These are phyloP conservation scores for Diarsia mendica DNA, from an alignment of 2,888 invertebrate species.

Conservation along the genomic window DNA sequence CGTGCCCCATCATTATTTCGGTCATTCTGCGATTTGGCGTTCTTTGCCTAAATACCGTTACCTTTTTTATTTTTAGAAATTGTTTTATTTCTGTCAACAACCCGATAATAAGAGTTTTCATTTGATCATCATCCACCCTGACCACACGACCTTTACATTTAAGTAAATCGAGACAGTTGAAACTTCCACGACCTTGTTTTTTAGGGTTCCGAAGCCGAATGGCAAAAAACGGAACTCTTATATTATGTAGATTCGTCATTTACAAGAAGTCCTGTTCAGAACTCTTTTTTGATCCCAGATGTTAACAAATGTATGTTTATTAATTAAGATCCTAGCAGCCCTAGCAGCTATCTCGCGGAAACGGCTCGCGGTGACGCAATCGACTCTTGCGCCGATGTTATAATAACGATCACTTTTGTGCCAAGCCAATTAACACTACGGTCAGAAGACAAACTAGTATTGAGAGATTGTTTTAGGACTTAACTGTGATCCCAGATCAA, in stretches of 20 bases:
- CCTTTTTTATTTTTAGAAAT: too few species aligned
- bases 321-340: constrained; percentile 47
- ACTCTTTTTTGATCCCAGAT: background rate
- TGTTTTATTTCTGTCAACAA: too few species aligned
- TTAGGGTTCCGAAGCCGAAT: too few species aligned
- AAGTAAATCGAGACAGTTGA: background rate
- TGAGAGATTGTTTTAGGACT: background rate
- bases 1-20: too few species aligned
- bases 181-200: background rate
- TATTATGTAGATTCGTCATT: too few species aligned
- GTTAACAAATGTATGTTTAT: background rate
- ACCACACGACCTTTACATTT: background rate
- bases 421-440: constrained; percentile 59
- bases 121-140: background rate
- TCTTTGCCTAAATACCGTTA: too few species aligned
- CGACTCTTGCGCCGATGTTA: constrained; percentile 62
- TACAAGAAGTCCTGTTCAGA: background rate
- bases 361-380: constrained; percentile 63
- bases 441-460: constrained; percentile 14
- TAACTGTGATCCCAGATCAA: background rate
- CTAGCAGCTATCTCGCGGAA: constrained; percentile 62
- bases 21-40: too few species aligned
- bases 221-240: too few species aligned
- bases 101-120: too few species aligned
- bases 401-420: constrained; percentile 63